These are phyloP conservation scores for Aradophagus sp. DNA, from an alignment of 1,140 invertebrate genomes.

Conservation along the genomic window DNA sequence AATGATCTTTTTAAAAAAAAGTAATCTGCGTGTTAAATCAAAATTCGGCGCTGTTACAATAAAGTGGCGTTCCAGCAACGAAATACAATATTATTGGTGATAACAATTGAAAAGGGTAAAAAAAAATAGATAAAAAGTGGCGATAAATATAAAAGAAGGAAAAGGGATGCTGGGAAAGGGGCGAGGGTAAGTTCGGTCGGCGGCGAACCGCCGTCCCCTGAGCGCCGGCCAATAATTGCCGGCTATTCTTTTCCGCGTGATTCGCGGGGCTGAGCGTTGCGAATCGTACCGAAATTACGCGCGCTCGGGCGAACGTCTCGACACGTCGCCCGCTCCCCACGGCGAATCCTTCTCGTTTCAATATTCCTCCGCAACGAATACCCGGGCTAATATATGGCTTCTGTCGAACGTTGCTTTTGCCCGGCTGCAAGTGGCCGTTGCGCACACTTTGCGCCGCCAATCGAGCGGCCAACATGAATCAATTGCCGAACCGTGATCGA, in stretches of 20 bases:
- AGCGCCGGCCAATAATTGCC: conserved; percentile 49
- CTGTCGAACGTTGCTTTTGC: conserved; percentile 61
- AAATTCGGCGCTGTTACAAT: too few relatives aligned
- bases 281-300: conserved; percentile 68
- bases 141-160: too few relatives aligned
- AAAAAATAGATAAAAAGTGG: conserved; percentile 5
- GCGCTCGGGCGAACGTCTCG: conserved; percentile 64
- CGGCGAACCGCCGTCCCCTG: conserved; percentile 24
- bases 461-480: conserved; percentile 67
- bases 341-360: conserved; percentile 67
- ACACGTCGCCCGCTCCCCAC: conserved; percentile 53
- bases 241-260: conserved; percentile 50
- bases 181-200: too few relatives aligned
- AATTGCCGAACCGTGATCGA: conserved; percentile 51
- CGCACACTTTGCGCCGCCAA: conserved; percentile 48
- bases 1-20: too few relatives aligned
- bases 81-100: too few relatives aligned
- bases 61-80: too few relatives aligned
- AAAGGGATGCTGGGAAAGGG: conserved; percentile 16
- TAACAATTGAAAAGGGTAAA: too few relatives aligned
- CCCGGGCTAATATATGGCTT: conserved; percentile 73
- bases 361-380: conserved; percentile 72
- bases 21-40: too few relatives aligned
- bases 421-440: conserved; percentile 55
- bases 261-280: conserved; percentile 56